Percentiles rank a stretch among this genome's conserved stretches.
Conservation (phyloP, 1,140 invertebrate genomes). For the Meloidogyne floridensis region DNA sequence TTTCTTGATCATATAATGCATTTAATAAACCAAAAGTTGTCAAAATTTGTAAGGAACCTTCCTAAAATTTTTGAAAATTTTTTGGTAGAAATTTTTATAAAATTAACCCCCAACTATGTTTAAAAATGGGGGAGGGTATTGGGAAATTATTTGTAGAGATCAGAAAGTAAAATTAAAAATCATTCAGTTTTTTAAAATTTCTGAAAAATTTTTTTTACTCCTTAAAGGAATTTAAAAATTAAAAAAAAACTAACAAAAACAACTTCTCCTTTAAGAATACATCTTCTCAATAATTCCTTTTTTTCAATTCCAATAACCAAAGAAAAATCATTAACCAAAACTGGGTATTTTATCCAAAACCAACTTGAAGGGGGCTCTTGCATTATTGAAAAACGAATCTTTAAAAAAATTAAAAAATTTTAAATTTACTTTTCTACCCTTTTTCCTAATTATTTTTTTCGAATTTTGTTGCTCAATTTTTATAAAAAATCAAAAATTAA, state of each 20-base stretch:
- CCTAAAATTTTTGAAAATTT: not conserved
- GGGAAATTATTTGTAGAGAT: too few relatives aligned
- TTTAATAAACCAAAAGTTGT: slow-evolving; percentile 4
- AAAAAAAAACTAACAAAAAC: slow-evolving; percentile 1
- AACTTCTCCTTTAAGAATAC: not conserved
- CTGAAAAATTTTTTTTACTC: too few relatives aligned
- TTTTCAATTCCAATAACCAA: slow-evolving; percentile 17
- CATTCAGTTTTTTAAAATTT: not conserved
- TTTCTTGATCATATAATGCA: not conserved
- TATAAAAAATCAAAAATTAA: too few relatives aligned
- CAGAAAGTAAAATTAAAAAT: too few relatives aligned
- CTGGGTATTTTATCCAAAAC: not conserved
- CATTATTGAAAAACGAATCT: slow-evolving; percentile 24
- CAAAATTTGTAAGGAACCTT: not conserved
- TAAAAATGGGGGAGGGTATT: too few relatives aligned
- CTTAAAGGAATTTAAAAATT: too few relatives aligned
- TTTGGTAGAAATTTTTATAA: not conserved
- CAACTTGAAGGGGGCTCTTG: slow-evolving; percentile 6
- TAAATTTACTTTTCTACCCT: too few relatives aligned
- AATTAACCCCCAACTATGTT: too few relatives aligned
- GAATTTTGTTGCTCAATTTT: too few relatives aligned
- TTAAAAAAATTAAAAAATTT: not conserved
- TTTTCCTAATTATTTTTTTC: too few relatives aligned
- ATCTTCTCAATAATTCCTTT: slow-evolving; percentile 4
- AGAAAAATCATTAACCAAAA: slow-evolving; percentile 18